Conservation (phyloP, 1,140 invertebrate species). For the Bacillus rossius region DNA sequence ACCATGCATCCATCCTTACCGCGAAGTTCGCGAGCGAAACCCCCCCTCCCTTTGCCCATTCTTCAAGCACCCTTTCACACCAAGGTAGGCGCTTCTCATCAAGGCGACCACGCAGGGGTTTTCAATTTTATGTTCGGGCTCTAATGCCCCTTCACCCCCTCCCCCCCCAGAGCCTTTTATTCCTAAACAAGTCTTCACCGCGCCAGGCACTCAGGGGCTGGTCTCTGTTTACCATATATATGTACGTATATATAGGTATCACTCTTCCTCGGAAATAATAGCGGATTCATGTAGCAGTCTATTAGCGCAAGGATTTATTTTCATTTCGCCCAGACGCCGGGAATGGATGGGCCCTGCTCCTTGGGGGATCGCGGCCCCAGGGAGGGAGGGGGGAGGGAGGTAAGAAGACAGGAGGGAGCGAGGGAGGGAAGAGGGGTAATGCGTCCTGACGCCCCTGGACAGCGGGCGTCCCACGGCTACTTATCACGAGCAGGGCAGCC, state of each 20-base stretch:
- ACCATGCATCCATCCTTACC: too few species aligned
- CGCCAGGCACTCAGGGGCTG: conserved; percentile 9
- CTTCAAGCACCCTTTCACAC: too few species aligned
- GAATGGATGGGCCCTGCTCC: too few species aligned
- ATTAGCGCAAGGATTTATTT: conserved; percentile 49
- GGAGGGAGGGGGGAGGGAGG: neutral
- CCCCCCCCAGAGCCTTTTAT: neutral
- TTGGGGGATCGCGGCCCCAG: too few species aligned
- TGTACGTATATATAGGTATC: conserved; percentile 29
- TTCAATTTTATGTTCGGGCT: conserved; percentile 14
- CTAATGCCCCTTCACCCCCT: neutral
- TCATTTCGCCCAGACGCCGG: conserved; percentile 32
- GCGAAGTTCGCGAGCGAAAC: too few species aligned
- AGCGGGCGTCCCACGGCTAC: too few species aligned
- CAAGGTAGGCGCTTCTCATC: too few species aligned
- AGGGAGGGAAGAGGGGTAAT: too few species aligned
- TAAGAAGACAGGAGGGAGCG: neutral
- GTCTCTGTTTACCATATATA: conserved; percentile 44
- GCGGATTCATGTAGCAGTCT: conserved; percentile 46
- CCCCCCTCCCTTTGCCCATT: too few species aligned
- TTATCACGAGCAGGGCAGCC: too few species aligned
- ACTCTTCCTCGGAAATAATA: conserved; percentile 45
- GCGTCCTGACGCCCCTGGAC: too few species aligned
- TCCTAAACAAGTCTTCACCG: neutral
- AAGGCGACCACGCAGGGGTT: neutral